phyloP scores from a whole-genome alignment of 2,113 vertebrate species.

The Todiramphus chloris region DNA sequence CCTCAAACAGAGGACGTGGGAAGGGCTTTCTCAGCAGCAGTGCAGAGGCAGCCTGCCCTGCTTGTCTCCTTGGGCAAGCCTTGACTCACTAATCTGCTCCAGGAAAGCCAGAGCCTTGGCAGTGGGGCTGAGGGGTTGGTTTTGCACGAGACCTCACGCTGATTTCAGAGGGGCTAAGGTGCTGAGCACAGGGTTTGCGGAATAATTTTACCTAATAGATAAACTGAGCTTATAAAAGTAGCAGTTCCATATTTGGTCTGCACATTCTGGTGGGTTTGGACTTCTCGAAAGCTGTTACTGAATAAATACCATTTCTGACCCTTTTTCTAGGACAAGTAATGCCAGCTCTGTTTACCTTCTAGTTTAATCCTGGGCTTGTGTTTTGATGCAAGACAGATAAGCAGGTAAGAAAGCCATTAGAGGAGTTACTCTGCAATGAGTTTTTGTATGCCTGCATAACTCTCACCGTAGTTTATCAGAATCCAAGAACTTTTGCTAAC shows the following conservation, averaged over 20 bases:
- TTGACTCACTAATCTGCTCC: not conserved
- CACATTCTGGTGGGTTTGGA: not conserved
- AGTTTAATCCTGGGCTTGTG: not conserved
- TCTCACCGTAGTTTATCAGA: not conserved
- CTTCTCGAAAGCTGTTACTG: not conserved
- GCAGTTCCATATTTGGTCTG: not conserved
- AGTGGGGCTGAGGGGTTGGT: not conserved
- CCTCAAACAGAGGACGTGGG: not conserved
- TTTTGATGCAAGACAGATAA: not conserved
- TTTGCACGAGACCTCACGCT: fast-evolving
- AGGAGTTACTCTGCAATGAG: not conserved
- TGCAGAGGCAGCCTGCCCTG: not conserved
- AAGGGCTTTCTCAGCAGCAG: not conserved
- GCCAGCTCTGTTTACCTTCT: not conserved
- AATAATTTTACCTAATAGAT: not conserved
- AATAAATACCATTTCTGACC: not conserved
- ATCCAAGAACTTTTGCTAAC: not conserved
- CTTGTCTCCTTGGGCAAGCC: not conserved
- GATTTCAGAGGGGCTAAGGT: not conserved
- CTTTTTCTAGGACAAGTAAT: not conserved
- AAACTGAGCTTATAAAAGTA: not conserved
- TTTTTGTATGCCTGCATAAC: not conserved
- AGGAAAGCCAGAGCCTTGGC: not conserved
- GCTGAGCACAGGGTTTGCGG: not conserved
- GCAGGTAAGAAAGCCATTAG: not conserved